Evolutionary conservation across 2,797 vertebrate species (phyloP).

Genomic region (Betta splendens): DNA sequence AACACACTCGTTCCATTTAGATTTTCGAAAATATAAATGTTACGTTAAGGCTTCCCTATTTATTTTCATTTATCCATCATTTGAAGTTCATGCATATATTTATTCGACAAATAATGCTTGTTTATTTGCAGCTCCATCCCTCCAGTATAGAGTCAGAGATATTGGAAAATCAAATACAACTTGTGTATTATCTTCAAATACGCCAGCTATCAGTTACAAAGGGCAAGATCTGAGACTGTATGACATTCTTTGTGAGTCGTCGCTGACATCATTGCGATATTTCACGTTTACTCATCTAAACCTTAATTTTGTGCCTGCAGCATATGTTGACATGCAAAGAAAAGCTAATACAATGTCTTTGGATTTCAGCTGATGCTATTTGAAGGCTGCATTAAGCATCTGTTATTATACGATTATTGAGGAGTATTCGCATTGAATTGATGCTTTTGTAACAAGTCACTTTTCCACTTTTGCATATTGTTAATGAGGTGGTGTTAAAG

Average conservation of each 20-base stretch:
- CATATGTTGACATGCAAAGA: conserved; percentile 70
- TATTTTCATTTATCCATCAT: conserved; percentile 79
- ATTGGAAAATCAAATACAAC: conserved; percentile 75
- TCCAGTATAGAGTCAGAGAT: conserved; percentile 64
- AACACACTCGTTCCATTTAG: conserved; percentile 77
- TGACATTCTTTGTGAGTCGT: conserved; percentile 64
- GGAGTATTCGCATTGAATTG: conserved; percentile 35
- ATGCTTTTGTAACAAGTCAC: conserved; percentile 14
- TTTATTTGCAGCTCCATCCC: conserved; percentile 76
- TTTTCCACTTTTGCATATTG: conserved; percentile 22
- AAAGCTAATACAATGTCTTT: conserved; percentile 67
- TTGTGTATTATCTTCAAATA: conserved; percentile 77
- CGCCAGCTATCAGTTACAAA: conserved; percentile 73
- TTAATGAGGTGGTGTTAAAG: not conserved
- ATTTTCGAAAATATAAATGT: conserved; percentile 79
- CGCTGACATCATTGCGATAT: conserved; percentile 70
- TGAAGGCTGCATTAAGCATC: conserved; percentile 61
- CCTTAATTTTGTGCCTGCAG: conserved; percentile 72
- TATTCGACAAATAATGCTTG: conserved; percentile 75
- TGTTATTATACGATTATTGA: conserved; percentile 40
- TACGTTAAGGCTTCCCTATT: conserved; percentile 75
- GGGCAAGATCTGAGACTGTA: conserved; percentile 65
- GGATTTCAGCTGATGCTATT: conserved; percentile 66
- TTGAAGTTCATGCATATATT: conserved; percentile 81
- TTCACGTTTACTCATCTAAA: conserved; percentile 76